A percentile compares a stretch with the other conserved stretches of the same genome.
These are phyloP conservation scores for Nerophis lumbriciformis DNA, from an alignment of 2,113 vertebrate genomes.

Conservation along the genomic window DNA sequence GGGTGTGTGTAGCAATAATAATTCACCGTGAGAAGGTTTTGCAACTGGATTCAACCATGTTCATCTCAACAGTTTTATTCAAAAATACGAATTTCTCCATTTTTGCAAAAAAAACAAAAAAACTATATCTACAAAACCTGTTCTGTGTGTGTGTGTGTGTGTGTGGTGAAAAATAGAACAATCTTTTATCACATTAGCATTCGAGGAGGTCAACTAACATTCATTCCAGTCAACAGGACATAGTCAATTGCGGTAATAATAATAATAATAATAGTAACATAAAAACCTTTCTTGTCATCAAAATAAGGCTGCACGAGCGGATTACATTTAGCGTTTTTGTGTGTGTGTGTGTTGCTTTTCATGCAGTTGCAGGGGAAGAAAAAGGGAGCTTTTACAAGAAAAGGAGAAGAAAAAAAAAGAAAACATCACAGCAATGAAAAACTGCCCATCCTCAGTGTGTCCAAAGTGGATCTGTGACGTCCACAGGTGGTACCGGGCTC, in stretches of 20 bases:
- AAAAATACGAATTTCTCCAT: constrained; percentile 33
- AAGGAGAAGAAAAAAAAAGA: not conserved
- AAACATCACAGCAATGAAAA: constrained; percentile 22
- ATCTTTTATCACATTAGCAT: constrained; percentile 48
- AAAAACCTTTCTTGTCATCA: constrained; percentile 21
- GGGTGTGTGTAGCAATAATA: not conserved
- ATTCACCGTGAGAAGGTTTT: constrained; percentile 17
- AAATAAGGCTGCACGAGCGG: constrained; percentile 13
- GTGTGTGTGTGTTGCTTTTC: constrained; percentile 16
- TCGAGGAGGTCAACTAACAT: constrained; percentile 57
- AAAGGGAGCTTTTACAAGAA: constrained; percentile 43
- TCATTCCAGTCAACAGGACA: constrained; percentile 43
- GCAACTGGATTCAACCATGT: constrained; percentile 47
- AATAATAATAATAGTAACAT: constrained; percentile 35
- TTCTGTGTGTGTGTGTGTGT: not conserved
- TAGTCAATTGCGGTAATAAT: constrained; percentile 34
- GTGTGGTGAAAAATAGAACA: constrained; percentile 21
- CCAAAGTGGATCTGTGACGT: constrained; percentile 11
- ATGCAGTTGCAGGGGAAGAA: constrained; percentile 42
- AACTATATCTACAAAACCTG: constrained; percentile 61
- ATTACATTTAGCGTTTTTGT: constrained; percentile 2
- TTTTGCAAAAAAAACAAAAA: constrained; percentile 38
- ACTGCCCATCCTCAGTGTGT: not conserved
- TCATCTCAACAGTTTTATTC: constrained; percentile 32
- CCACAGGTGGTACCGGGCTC: constrained; percentile 33